phyloP scores from a whole-genome alignment of 2,113 vertebrate genomes.

The Isichthys henryi region DNA sequence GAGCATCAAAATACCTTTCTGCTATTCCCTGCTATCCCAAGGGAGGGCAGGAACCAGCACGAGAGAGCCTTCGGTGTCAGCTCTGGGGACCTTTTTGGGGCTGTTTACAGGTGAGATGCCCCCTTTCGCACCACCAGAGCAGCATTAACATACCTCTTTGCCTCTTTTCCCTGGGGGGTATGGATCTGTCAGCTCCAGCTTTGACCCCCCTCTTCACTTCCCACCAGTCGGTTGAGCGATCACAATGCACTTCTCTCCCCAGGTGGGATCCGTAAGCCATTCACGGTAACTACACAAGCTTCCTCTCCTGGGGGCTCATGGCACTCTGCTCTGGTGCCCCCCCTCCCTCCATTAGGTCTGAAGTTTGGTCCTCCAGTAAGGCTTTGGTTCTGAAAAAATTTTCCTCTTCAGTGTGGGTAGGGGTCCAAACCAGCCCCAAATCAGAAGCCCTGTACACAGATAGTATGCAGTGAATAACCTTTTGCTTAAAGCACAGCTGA shows the following conservation, averaged over 20 bases:
- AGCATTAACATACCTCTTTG: background rate
- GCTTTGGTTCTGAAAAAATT: background rate
- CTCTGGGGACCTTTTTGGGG: slow-evolving; percentile 67
- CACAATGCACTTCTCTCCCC: background rate
- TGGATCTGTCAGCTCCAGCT: background rate
- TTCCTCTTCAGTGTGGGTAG: background rate
- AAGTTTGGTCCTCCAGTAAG: background rate
- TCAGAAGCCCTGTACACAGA: background rate
- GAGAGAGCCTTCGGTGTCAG: slow-evolving; percentile 65
- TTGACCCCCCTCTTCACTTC: background rate
- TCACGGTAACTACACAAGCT: background rate
- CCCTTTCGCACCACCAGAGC: background rate
- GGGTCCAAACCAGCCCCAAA: background rate
- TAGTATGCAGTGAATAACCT: too few relatives aligned
- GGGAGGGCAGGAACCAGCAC: slow-evolving; percentile 78
- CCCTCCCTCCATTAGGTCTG: background rate
- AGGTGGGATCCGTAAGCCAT: background rate
- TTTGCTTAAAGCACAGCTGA: too few relatives aligned
- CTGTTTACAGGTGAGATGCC: slow-evolving; percentile 74
- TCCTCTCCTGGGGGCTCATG: background rate
- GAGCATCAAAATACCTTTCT: background rate
- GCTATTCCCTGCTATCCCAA: slow-evolving; percentile 36
- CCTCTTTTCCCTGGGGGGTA: background rate
- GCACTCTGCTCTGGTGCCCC: background rate
- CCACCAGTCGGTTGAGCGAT: background rate